phyloP scores from a whole-genome alignment of 2,888 invertebrate genomes.

The Lycocerus yunnanus region DNA sequence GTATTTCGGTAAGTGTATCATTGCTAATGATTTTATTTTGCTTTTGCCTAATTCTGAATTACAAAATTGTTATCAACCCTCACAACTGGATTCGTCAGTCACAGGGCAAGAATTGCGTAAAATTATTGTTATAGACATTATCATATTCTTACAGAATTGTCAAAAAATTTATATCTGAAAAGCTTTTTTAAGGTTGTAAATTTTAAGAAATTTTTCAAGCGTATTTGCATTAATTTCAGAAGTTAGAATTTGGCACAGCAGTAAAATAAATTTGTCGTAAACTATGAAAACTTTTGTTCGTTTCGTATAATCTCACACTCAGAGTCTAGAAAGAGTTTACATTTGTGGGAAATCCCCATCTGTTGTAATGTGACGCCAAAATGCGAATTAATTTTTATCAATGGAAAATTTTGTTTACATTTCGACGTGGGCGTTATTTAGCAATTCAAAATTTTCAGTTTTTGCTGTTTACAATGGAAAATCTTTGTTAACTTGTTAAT shows the following conservation, averaged over 20 bases:
- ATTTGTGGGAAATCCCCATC: constrained; percentile 1
- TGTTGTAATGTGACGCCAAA: not conserved
- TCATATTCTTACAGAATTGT: not conserved
- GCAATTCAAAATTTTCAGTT: not conserved
- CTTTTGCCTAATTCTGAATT: too few species aligned
- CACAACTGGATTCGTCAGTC: too few species aligned
- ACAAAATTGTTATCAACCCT: too few species aligned
- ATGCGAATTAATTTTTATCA: constrained; percentile 1
- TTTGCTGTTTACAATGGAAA: not conserved
- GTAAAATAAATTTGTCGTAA: constrained; percentile 1
- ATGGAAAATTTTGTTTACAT: not conserved
- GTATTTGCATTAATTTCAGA: not conserved
- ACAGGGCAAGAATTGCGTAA: not conserved
- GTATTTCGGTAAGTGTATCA: not conserved
- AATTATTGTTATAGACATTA: not conserved
- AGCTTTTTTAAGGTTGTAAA: not conserved
- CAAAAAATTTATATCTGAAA: not conserved
- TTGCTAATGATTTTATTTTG: too few species aligned
- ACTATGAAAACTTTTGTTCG: constrained; percentile 3
- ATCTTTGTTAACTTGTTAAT: not conserved
- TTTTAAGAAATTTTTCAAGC: not conserved
- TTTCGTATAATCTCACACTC: not conserved
- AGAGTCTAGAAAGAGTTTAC: not conserved
- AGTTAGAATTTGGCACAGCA: not conserved
- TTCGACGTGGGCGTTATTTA: not conserved